These are phyloP conservation scores for Cephus cinctus DNA, from an alignment of 1,140 invertebrate species.

Conservation along the genomic window DNA sequence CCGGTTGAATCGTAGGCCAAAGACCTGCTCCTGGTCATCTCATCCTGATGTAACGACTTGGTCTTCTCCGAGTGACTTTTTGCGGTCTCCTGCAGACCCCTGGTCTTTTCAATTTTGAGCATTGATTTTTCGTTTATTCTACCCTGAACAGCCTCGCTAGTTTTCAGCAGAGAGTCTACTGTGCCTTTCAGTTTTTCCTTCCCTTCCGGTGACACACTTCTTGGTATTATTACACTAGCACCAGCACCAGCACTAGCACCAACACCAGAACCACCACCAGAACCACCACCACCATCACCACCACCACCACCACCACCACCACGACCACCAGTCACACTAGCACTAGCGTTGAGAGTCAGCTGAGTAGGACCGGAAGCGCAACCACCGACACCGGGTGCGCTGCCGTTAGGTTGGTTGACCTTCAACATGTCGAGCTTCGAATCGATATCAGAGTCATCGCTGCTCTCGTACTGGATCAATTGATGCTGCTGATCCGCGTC, in stretches of 20 bases:
- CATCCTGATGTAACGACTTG: constrained; percentile 5
- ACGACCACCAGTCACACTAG: too few relatives aligned
- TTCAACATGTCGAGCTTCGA: constrained; percentile 7
- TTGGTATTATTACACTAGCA: constrained; percentile 9
- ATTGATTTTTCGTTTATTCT: constrained; percentile 37
- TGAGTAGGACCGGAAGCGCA: too few relatives aligned
- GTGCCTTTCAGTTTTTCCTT: constrained; percentile 36
- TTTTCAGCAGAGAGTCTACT: constrained; percentile 35
- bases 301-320: constrained; percentile 15
- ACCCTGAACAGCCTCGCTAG: constrained; percentile 36
- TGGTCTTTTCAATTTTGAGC: constrained; percentile 37
- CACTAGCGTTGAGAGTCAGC: too few relatives aligned
- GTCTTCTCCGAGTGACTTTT: constrained; percentile 16
- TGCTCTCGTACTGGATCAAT: constrained; percentile 17
- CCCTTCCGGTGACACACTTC: constrained; percentile 9
- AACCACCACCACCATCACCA: constrained; percentile 8
- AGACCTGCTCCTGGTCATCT: constrained; percentile 1
- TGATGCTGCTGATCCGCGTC: constrained; percentile 21
- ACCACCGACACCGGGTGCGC: too few relatives aligned
- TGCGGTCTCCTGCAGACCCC: constrained; percentile 38
- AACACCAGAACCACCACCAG: not conserved
- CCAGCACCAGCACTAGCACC: constrained; percentile 13
- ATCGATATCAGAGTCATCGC: constrained; percentile 16
- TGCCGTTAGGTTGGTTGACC: too few relatives aligned
- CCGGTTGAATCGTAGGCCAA: too few relatives aligned